Evolutionary conservation across 2,797 vertebrate genomes (phyloP).

Genomic region (Notolepis coatsorum): DNA sequence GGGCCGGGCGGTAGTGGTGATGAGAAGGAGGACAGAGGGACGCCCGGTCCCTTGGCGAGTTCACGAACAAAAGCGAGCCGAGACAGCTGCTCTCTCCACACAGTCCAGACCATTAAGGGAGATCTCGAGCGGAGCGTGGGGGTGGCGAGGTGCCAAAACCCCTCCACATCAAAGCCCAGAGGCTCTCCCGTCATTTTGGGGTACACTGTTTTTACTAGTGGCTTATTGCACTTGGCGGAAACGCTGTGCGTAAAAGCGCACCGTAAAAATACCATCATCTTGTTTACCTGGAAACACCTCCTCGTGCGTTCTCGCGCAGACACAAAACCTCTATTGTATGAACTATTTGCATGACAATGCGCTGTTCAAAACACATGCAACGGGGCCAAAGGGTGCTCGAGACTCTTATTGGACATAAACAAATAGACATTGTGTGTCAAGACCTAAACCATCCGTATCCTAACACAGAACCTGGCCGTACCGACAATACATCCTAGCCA

Average conservation of each 20-base stretch:
- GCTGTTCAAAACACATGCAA: slow-evolving; percentile 40
- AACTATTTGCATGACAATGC: slow-evolving; percentile 62
- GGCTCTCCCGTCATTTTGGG: slow-evolving; percentile 46
- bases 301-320: background rate
- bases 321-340: slow-evolving; percentile 32
- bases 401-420: slow-evolving; percentile 38
- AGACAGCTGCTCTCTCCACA: slow-evolving; percentile 71
- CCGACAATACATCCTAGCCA: background rate
- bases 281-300: slow-evolving; percentile 49
- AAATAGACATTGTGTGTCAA: slow-evolving; percentile 46
- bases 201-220: slow-evolving; percentile 50
- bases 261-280: background rate
- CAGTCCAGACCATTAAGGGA: slow-evolving; percentile 55
- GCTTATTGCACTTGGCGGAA: slow-evolving; percentile 43
- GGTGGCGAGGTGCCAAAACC: slow-evolving; percentile 71
- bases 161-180: slow-evolving; percentile 65
- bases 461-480: background rate
- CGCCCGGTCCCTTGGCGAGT: slow-evolving; percentile 52
- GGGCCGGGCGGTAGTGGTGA: slow-evolving; percentile 47
- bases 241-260: slow-evolving; percentile 46
- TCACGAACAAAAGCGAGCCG: slow-evolving; percentile 68
- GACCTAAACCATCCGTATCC: background rate
- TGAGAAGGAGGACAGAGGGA: slow-evolving; percentile 32
- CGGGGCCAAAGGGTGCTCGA: slow-evolving; percentile 30
- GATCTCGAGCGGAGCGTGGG: slow-evolving; percentile 42